Conservation (phyloP, 2,113 vertebrate genomes). For the Sinocyclocheilus rhinocerous region DNA sequence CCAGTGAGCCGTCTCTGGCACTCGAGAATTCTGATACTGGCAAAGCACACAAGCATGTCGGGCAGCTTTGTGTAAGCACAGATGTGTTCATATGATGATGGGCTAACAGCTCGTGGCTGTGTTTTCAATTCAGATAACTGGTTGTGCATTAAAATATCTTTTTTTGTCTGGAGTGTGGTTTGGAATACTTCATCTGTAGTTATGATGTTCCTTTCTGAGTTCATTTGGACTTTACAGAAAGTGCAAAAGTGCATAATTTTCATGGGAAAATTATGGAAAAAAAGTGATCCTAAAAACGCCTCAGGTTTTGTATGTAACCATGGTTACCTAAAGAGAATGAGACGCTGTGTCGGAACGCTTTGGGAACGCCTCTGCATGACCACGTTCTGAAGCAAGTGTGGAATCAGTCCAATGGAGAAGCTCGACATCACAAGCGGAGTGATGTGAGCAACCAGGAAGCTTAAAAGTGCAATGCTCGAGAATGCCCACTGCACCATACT, state of each 20-base stretch:
- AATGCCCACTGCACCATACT: too few relatives aligned
- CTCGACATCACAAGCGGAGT: too few relatives aligned
- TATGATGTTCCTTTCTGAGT: background rate
- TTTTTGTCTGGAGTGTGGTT: background rate
- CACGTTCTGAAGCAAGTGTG: too few relatives aligned
- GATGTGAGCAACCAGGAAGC: too few relatives aligned
- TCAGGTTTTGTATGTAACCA: too few relatives aligned
- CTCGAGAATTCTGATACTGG: background rate
- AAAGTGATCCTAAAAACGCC: background rate
- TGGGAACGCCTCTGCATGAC: too few relatives aligned
- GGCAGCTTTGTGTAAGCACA: conserved; percentile 36
- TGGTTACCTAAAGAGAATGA: background rate
- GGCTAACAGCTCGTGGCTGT: background rate
- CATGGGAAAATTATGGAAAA: background rate
- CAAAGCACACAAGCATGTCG: conserved; percentile 20
- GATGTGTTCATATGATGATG: conserved; percentile 26
- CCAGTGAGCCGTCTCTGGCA: background rate
- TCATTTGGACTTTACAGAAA: background rate
- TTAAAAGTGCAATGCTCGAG: too few relatives aligned
- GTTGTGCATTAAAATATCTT: background rate
- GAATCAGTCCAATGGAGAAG: too few relatives aligned
- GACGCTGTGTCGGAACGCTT: too few relatives aligned
- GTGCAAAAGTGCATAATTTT: background rate
- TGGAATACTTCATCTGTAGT: background rate
- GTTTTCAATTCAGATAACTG: conserved; percentile 7